Base-by-base conservation (phyloP, 2,113 vertebrate genomes). In the Chitala chitala region DNA sequence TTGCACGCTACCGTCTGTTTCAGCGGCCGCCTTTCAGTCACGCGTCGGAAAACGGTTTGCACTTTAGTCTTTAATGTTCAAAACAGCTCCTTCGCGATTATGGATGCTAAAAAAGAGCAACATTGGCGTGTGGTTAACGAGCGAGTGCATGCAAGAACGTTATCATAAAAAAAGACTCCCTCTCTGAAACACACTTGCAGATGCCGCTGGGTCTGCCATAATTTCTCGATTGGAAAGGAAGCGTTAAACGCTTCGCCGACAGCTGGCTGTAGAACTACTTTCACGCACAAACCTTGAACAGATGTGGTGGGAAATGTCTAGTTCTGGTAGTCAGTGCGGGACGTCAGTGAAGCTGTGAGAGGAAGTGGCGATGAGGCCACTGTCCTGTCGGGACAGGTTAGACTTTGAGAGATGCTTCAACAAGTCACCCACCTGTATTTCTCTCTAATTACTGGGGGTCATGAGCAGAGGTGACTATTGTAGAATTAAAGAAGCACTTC, bases 271-370 rank as follows among this genome's bases (percentile, higher is more conserved):
- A 9, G 76, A 76, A 69, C 69, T 72, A 73, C 40, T 63, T 72
- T 59, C 71, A 76, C 82, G 54, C 33, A 15, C 75, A 85, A 85
- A 82, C 78, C 71, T 79, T 79, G 72, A 84, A 78, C 72, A 79
- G 76, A 75, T 86, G 81, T 84, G 87, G 81, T 78, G 79, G 84
- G 54, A 50, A n/a, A n/a, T n/a, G n/a, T 64, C 69, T 80, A 78
- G n/a, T 76, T 72, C 33, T 22, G 78, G 63, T 78, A n/a, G n/a
- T 69, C 50, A 69, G 75, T 73, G 70, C 59, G 63, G 73, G 13
- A 53, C 71, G 48, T 53, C 72, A 70, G 82, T 65, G 72, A 78
- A 70, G 58, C 76, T 74, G 72, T 59, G 44, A 50, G 51, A 59
- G 31, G 77, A 79, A 74, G 29, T 55, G 20, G 69, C 76, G 4